Evolutionary conservation across 1,140 invertebrate species (phyloP).

Genomic region (Reticulitermes speratus): DNA sequence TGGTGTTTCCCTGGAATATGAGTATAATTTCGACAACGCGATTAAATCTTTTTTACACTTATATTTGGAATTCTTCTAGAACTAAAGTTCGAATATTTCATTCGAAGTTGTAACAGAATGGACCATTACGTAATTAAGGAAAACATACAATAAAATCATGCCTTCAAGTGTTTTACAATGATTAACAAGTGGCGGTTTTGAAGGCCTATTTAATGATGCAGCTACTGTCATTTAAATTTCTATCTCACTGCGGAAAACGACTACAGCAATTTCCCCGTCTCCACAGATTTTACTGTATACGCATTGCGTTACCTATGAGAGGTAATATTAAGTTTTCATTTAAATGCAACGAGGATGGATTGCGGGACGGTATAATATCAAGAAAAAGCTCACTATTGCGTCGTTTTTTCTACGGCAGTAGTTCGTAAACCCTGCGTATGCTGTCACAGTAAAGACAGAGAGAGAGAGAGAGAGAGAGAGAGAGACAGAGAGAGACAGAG

Average conservation of each 20-base stretch:
- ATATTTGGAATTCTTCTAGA: too few species aligned
- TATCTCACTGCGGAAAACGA: neutral
- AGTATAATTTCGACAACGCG: too few species aligned
- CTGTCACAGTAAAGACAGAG: neutral
- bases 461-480: neutral
- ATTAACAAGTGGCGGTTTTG: too few species aligned
- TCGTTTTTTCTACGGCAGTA: neutral
- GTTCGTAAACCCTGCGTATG: neutral
- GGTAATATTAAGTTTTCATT: neutral
- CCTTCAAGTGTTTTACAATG: too few species aligned
- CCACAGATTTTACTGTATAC: neutral
- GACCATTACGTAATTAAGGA: too few species aligned
- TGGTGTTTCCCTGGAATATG: too few species aligned
- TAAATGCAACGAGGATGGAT: conserved; percentile 18
- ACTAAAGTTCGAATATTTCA: too few species aligned
- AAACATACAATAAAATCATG: too few species aligned
- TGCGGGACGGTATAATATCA: neutral
- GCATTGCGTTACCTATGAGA: neutral
- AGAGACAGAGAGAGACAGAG: neutral
- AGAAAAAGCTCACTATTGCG: neutral
- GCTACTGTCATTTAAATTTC: neutral
- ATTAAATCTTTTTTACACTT: too few species aligned
- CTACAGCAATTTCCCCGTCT: neutral
- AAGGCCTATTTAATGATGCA: neutral
- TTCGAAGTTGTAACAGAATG: too few species aligned